phyloP scores from a whole-genome alignment of 2,113 vertebrate species.

The Epinephelus lanceolatus region DNA sequence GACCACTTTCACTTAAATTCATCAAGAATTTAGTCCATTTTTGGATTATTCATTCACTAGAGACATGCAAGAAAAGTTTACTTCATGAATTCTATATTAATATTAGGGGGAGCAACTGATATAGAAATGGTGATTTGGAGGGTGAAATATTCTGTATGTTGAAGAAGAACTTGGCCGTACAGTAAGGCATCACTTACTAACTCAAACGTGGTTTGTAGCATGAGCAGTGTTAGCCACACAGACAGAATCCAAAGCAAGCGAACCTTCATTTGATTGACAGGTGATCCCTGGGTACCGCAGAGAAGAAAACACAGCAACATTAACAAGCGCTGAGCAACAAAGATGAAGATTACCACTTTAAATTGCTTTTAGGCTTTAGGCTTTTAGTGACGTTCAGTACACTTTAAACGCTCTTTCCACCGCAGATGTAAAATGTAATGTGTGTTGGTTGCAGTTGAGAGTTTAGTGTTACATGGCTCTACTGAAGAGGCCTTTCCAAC shows the following conservation, averaged over 20 bases:
- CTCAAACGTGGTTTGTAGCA: background rate
- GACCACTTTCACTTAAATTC: no score
- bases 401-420: constrained; percentile 1
- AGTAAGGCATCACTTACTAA: background rate
- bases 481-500: background rate
- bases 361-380: constrained; percentile 1
- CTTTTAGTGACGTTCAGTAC: background rate
- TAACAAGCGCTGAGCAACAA: background rate
- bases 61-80: no score
- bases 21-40: no score
- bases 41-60: no score
- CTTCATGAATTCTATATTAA: no score
- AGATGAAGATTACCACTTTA: background rate
- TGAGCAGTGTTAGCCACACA: background rate
- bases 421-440: background rate
- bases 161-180: background rate
- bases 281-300: background rate
- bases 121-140: no score
- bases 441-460: background rate
- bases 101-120: no score
- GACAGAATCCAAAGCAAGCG: background rate
- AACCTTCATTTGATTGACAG: background rate
- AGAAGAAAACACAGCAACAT: background rate
- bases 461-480: constrained; percentile 6
- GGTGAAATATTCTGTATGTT: background rate